A percentile compares a stretch with the other conserved stretches of the same genome.
phyloP scores from a whole-genome alignment of 2,113 vertebrate genomes.

The Sinocyclocheilus grahami region DNA sequence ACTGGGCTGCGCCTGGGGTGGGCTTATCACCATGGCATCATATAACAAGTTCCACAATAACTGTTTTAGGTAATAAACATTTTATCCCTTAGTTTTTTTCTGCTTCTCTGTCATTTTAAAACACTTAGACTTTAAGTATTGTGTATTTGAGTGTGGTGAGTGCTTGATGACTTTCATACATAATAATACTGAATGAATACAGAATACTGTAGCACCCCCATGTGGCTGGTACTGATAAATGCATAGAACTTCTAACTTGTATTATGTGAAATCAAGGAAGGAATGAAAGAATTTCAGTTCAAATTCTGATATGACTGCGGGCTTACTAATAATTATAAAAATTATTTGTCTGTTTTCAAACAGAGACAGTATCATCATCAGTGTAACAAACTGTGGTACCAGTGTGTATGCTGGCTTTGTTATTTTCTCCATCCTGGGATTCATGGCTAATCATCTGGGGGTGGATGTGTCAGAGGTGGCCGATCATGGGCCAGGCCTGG shows the following conservation, averaged over 20 bases:
- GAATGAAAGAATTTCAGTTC: neutral
- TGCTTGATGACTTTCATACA: neutral
- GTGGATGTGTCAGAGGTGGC: conserved; percentile 95
- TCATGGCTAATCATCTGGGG: conserved; percentile 94
- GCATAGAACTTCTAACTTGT: neutral
- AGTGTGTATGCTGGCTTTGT: conserved; percentile 96
- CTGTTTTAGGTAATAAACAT: conserved; percentile 81
- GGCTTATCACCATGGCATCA: conserved; percentile 98
- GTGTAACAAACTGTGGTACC: conserved; percentile 96
- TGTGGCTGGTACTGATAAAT: conserved; percentile 53
- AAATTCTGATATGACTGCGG: neutral
- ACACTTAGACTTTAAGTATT: neutral
- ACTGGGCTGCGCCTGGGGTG: conserved; percentile 95
- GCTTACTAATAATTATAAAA: conserved; percentile 31
- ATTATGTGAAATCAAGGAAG: neutral
- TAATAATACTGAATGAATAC: neutral
- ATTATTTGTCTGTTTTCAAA: neutral
- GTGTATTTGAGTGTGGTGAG: no score
- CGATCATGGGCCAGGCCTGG: conserved; percentile 92
- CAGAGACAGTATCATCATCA: conserved; percentile 99
- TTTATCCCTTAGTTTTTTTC: neutral
- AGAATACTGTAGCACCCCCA: conserved; percentile 59
- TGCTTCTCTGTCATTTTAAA: neutral
- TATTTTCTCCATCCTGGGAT: conserved; percentile 98
- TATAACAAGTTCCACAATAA: conserved; percentile 99